Evolutionary conservation across 2,113 vertebrate genomes (phyloP), one percentile per base, ranked within the genome.

Genomic region (Microtus montanus): DNA sequence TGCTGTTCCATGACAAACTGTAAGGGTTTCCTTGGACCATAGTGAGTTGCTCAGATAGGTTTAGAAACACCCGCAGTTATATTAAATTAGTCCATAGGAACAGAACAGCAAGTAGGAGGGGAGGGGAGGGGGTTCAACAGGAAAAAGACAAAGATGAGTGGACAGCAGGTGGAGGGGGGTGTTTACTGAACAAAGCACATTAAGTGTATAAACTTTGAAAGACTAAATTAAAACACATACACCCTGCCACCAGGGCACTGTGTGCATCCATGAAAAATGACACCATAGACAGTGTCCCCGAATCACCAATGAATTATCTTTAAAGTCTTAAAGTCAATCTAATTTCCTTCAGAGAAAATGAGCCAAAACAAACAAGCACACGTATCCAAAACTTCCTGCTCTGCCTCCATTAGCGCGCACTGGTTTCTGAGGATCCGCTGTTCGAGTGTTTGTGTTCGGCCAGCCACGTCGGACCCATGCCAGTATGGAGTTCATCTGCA

Each of bases 401-500:
- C 92, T 68, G 73, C 77, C 89, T 96, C 83, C 92, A 44, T 73
- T 87, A 91, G 75, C 71, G 38, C 54, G 20, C 83, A 85, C 41
- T 96, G 61, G 58, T 89, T 90, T 91, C 87, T 66, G 33, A 96
- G 95, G 85, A 82, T 95, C 28, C 89, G 93, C 82, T 94, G 88
- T 80, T 41, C 63, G 84, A 85, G 0, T 87, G 66, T 78, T 2
- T 95, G 87, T 90, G 75, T 78, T 93, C 85, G 35, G 77, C 26
- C 71, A 19, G 47, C 35, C 77, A 66, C 7, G 61, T 0, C 94
- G 95, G 94, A 94, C 73, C 80, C n/a, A 28, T n/a, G 93, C 95
- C 97, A 95, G 12, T n/a, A 93, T 0, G 78, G 88, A 52, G 82
- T 71, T 96, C 96, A 96, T 87, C 73, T 28, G 95, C 96, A 96